These are phyloP conservation scores for Glossophaga mutica DNA, from an alignment of 2,797 vertebrate species.

Conservation along the genomic window DNA sequence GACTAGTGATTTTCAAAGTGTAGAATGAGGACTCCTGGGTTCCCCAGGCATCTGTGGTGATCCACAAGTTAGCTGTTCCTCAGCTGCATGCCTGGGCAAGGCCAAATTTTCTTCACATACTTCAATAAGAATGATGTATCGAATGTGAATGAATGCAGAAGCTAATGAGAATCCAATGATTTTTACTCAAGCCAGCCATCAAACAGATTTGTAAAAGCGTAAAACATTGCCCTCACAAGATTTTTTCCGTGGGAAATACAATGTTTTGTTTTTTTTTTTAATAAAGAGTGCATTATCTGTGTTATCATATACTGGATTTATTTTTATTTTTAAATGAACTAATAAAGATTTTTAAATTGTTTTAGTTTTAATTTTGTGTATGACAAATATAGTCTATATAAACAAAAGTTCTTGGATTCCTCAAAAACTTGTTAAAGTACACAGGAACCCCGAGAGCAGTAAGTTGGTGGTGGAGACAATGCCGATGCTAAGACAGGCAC, in stretches of 20 bases:
- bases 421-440: neutral
- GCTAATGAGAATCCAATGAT: neutral
- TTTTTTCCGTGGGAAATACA: neutral
- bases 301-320: neutral
- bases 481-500: neutral
- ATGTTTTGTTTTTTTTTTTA: neutral
- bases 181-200: neutral
- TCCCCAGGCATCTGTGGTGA: neutral
- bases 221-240: neutral
- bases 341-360: neutral
- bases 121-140: neutral
- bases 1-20: neutral
- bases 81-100: neutral
- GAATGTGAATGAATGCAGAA: neutral
- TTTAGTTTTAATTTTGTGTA: constrained; percentile 7
- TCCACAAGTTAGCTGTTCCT: neutral
- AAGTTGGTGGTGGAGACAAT: neutral
- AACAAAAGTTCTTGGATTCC: neutral
- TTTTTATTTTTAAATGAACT: constrained; percentile 5
- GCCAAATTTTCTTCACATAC: neutral
- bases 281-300: neutral
- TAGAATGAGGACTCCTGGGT: neutral
- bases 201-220: neutral
- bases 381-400: neutral
- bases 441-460: neutral